These are phyloP conservation scores for Orchesella cincta DNA, from an alignment of 1,140 invertebrate species.

Conservation along the genomic window DNA sequence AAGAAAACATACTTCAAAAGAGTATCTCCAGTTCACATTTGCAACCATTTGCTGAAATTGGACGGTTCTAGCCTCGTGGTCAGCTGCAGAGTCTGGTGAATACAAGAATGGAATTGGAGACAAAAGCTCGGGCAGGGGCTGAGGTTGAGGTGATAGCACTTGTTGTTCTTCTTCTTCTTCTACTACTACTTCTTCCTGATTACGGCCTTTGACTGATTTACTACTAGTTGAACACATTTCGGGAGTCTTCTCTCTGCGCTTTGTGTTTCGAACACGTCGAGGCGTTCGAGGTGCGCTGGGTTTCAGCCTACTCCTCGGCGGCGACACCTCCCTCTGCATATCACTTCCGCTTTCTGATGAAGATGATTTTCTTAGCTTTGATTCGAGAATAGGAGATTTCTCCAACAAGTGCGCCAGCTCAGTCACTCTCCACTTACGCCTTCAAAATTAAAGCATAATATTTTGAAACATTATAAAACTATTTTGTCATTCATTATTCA, in stretches of 20 bases:
- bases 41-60: constrained; percentile 43
- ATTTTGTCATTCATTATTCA: neutral
- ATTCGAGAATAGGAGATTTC: constrained; percentile 47
- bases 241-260: neutral
- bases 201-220: constrained; percentile 27
- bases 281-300: neutral
- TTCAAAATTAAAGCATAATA: constrained; percentile 25
- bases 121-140: constrained; percentile 6
- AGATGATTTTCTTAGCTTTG: constrained; percentile 40
- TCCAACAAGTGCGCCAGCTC: constrained; percentile 44
- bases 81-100: constrained; percentile 5
- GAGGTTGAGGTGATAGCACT: neutral
- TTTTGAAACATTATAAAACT: no score
- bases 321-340: neutral
- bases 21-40: constrained; percentile 42
- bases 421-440: constrained; percentile 44
- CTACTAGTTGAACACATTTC: constrained; percentile 13
- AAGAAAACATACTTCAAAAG: constrained; percentile 45
- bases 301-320: constrained; percentile 25
- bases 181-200: no score
- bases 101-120: constrained; percentile 23
- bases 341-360: constrained; percentile 10
- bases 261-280: neutral
- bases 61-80: constrained; percentile 37
- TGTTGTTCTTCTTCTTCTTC: no score